Conservation (phyloP, 2,797 vertebrate species). For the Glossophaga mutica region DNA sequence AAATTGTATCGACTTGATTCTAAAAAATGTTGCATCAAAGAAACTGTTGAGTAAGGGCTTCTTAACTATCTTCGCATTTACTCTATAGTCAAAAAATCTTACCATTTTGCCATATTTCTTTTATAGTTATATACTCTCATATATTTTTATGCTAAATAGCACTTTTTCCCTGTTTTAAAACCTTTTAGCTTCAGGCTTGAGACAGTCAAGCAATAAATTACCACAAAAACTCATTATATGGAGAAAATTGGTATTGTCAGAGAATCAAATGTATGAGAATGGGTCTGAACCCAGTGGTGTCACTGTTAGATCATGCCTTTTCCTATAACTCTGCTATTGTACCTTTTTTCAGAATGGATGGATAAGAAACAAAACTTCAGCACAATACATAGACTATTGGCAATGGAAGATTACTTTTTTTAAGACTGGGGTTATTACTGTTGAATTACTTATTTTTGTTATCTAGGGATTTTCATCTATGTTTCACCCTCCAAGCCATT, state of each 20-base stretch:
- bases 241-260: slow-evolving; percentile 74
- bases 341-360: slow-evolving; percentile 60
- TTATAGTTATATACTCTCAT: slow-evolving; percentile 61
- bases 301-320: slow-evolving; percentile 54
- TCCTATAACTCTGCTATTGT: slow-evolving; percentile 52
- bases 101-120: slow-evolving; percentile 54
- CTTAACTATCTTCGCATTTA: slow-evolving; percentile 35
- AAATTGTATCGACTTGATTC: slow-evolving; percentile 64
- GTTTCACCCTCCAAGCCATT: neutral
- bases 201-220: slow-evolving; percentile 69
- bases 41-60: slow-evolving; percentile 52
- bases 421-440: neutral
- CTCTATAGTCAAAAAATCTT: neutral
- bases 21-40: slow-evolving; percentile 64
- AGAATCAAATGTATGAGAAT: slow-evolving; percentile 66
- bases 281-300: slow-evolving; percentile 48
- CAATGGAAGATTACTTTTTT: slow-evolving; percentile 12
- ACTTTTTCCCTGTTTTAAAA: slow-evolving; percentile 54
- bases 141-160: slow-evolving; percentile 63
- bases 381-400: neutral
- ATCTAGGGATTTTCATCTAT: slow-evolving; percentile 11
- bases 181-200: slow-evolving; percentile 71
- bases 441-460: slow-evolving; percentile 4
- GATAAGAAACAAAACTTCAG: slow-evolving; percentile 40
- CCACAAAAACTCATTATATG: slow-evolving; percentile 72